phyloP scores from a whole-genome alignment of 2,797 vertebrate species.

The Tauraco hartlaubi region DNA sequence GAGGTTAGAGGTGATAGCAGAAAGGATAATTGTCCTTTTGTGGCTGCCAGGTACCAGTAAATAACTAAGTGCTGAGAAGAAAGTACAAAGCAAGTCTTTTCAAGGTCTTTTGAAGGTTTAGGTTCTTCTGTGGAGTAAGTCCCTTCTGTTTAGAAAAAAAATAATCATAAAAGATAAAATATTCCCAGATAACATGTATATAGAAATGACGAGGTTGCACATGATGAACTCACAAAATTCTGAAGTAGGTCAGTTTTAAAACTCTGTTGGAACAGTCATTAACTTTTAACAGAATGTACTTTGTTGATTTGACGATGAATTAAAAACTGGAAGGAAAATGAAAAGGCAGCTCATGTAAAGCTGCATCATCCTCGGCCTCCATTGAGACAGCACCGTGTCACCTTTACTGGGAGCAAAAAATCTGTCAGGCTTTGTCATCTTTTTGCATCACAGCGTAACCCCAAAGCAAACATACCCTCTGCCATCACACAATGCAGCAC shows the following conservation, averaged over 20 bases:
- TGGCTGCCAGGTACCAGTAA: not conserved
- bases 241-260: not conserved
- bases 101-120: not conserved
- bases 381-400: not conserved
- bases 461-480: not conserved
- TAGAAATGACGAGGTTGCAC: not conserved
- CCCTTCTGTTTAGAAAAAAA: not conserved
- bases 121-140: not conserved
- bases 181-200: not conserved
- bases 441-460: not conserved
- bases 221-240: not conserved
- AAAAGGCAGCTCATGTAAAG: slow-evolving; percentile 4
- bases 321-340: not conserved
- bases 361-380: not conserved
- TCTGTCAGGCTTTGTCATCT: not conserved
- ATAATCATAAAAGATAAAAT: not conserved
- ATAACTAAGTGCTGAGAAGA: not conserved
- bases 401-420: not conserved
- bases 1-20: not conserved
- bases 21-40: not conserved
- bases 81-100: not conserved
- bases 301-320: slow-evolving; percentile 4
- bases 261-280: not conserved
- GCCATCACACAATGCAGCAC: not conserved
- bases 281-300: slow-evolving; percentile 7